Evolutionary conservation across 2,113 vertebrate genomes (phyloP).

Genomic region (Rostratula benghalensis): DNA sequence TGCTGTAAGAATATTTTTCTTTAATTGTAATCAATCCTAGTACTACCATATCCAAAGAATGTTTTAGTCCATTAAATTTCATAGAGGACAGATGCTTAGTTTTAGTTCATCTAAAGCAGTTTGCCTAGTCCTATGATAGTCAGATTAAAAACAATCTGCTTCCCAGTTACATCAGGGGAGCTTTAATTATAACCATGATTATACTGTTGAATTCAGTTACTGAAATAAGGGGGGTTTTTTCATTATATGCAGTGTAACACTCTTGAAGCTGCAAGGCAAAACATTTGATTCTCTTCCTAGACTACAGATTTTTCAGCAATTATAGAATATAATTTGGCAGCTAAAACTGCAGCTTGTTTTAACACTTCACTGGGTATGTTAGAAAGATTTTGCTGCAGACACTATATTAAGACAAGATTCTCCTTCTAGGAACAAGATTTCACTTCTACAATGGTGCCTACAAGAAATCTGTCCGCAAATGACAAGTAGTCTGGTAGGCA

Average conservation of each 20-base stretch:
- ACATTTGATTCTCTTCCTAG: neutral
- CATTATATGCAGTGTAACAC: neutral
- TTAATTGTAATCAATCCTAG: neutral
- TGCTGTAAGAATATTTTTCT: neutral
- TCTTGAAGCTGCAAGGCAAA: neutral
- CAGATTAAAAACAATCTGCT: neutral
- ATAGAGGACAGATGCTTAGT: neutral
- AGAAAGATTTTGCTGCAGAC: neutral
- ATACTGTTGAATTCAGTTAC: neutral
- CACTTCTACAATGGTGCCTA: neutral
- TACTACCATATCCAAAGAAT: neutral
- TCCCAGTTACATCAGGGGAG: neutral
- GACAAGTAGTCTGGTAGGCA: neutral
- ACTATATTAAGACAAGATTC: neutral
- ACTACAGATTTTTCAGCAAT: neutral
- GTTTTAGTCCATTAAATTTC: neutral
- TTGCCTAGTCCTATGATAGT: neutral
- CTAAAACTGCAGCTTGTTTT: neutral
- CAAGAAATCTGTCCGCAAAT: neutral
- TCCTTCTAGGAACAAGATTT: neutral
- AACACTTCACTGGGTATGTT: neutral
- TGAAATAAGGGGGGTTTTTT: neutral
- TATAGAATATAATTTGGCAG: neutral
- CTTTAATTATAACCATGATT: neutral
- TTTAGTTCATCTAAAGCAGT: neutral